Evolutionary conservation across 2,113 vertebrate genomes (phyloP).

Genomic region (Nettapus auritus): DNA sequence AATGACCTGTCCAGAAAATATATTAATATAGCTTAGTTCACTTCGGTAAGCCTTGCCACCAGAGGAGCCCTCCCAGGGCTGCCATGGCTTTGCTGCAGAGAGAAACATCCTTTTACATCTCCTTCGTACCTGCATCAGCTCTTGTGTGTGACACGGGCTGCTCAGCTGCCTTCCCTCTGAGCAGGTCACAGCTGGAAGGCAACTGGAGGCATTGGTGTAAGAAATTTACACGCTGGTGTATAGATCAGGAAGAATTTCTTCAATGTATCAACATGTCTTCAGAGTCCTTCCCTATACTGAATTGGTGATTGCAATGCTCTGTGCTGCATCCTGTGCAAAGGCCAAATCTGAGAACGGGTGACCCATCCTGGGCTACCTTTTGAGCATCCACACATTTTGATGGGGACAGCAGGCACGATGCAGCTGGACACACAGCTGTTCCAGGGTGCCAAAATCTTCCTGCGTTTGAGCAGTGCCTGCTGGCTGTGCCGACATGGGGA

Average conservation of each 20-base stretch:
- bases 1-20: neutral
- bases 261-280: neutral
- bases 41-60: neutral
- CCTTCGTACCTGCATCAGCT: neutral
- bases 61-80: neutral
- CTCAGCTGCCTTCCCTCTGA: neutral
- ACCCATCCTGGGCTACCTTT: neutral
- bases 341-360: neutral
- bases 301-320: neutral
- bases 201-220: fast-evolving
- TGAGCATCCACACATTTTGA: neutral
- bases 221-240: neutral
- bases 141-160: fast-evolving
- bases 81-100: neutral
- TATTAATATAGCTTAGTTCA: neutral
- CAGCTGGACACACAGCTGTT: neutral
- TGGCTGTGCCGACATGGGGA: neutral
- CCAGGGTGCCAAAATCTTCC: neutral
- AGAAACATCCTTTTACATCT: neutral
- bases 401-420: fast-evolving
- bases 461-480: neutral
- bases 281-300: neutral
- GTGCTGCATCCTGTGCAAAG: neutral
- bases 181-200: neutral
- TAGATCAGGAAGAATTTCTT: neutral